Evolutionary conservation across 2,113 vertebrate genomes (phyloP).

Genomic region (Gadus macrocephalus): DNA sequence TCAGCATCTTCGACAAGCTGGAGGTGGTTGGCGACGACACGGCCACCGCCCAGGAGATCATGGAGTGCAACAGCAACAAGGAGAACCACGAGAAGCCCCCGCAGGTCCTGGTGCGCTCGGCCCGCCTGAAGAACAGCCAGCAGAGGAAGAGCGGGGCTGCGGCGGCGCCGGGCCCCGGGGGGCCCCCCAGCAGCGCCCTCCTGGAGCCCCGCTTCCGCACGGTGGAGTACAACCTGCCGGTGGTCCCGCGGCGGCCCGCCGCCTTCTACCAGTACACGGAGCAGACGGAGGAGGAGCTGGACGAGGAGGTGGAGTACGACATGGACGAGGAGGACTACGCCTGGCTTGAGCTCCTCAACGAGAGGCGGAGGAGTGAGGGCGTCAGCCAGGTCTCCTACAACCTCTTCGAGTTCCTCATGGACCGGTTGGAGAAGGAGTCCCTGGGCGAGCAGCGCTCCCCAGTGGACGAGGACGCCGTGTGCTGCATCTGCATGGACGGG

Average conservation of each 20-base stretch:
- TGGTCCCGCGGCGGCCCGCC: slow-evolving; percentile 81
- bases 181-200: slow-evolving; percentile 51
- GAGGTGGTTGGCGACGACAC: slow-evolving; percentile 91
- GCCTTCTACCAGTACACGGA: slow-evolving; percentile 87
- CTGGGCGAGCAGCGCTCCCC: slow-evolving; percentile 81
- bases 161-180: slow-evolving; percentile 57
- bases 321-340: slow-evolving; percentile 99
- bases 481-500: slow-evolving; percentile 98
- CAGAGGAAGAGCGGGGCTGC: slow-evolving; percentile 85
- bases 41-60: slow-evolving; percentile 93
- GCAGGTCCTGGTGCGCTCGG: slow-evolving; percentile 82
- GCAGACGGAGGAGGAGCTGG: slow-evolving; percentile 89
- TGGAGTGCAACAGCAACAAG: slow-evolving; percentile 98
- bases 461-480: slow-evolving; percentile 97
- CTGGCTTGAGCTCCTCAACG: slow-evolving; percentile 94
- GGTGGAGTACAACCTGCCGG: slow-evolving; percentile 92
- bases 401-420: slow-evolving; percentile 97
- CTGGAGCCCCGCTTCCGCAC: slow-evolving; percentile 86
- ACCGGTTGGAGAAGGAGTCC: slow-evolving; percentile 97
- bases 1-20: slow-evolving; percentile 94
- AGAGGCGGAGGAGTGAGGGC: slow-evolving; percentile 87
- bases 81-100: slow-evolving; percentile 90
- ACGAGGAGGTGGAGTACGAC: slow-evolving; percentile 96
- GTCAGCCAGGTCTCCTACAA: slow-evolving; percentile 89
- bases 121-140: slow-evolving; percentile 86